phyloP scores from a whole-genome alignment of 2,797 vertebrate genomes.

The Sebastes hopkinsi region DNA sequence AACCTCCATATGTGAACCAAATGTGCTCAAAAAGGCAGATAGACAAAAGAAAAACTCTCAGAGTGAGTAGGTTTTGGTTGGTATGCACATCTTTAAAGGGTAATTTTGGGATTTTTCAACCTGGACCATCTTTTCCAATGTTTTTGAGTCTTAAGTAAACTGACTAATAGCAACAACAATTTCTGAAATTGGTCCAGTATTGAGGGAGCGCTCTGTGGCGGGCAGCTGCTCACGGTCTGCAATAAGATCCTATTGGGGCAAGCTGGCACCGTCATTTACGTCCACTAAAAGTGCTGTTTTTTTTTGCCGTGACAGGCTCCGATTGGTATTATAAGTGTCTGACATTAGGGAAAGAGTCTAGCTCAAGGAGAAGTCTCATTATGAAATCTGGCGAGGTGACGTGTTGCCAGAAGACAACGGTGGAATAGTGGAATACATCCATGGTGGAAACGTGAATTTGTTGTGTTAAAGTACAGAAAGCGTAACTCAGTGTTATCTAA shows the following conservation, averaged over 20 bases:
- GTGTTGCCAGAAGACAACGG: too few relatives aligned
- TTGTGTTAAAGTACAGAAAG: too few relatives aligned
- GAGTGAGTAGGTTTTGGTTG: background rate
- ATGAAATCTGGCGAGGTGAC: background rate
- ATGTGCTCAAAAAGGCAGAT: background rate
- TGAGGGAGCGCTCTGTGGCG: background rate
- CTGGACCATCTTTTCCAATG: background rate
- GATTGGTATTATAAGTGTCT: background rate
- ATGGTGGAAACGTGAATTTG: too few relatives aligned
- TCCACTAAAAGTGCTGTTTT: background rate
- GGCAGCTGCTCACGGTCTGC: background rate
- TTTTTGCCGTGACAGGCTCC: background rate
- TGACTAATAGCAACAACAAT: background rate
- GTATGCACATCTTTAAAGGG: background rate
- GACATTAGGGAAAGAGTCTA: background rate
- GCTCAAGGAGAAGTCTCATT: too few relatives aligned
- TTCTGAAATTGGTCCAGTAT: background rate
- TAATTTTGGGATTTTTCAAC: background rate
- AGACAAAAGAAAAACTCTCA: background rate
- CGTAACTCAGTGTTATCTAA: too few relatives aligned
- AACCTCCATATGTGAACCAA: background rate
- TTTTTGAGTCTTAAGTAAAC: background rate
- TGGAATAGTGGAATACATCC: too few relatives aligned
- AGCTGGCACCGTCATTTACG: background rate
- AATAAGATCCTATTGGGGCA: background rate